phyloP scores from a whole-genome alignment of 2,888 invertebrate genomes.

The Epistrophella euchroma region DNA sequence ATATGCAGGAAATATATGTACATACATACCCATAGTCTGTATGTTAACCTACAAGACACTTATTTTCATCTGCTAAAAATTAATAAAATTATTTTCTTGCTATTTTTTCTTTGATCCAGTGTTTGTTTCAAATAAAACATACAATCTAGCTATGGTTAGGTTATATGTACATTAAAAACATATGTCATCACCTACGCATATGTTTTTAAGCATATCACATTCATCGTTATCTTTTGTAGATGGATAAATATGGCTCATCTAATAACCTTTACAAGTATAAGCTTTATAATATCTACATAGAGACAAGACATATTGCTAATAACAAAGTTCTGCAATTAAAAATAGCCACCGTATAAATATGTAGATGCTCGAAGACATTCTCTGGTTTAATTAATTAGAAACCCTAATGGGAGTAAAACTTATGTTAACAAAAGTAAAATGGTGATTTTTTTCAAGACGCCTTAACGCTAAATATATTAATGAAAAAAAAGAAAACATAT shows the following conservation, averaged over 20 bases:
- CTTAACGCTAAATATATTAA: slow-evolving; percentile 17
- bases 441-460: slow-evolving; percentile 9
- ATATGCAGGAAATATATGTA: too few relatives aligned
- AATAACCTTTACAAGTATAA: background rate
- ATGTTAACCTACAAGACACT: background rate
- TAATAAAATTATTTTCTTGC: slow-evolving; percentile 6
- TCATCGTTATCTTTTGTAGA: background rate
- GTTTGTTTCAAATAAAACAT: background rate
- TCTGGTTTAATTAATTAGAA: slow-evolving; percentile 38
- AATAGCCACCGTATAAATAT: background rate
- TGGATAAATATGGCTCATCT: slow-evolving; percentile 5
- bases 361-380: background rate
- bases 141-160: background rate
- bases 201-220: background rate
- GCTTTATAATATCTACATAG: slow-evolving; percentile 2
- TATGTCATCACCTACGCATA: slow-evolving; percentile 1
- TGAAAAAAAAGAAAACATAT: background rate
- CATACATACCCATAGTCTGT: background rate
- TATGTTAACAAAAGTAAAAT: slow-evolving; percentile 9
- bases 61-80: slow-evolving; percentile 19
- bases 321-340: slow-evolving; percentile 9
- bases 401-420: slow-evolving; percentile 19
- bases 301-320: slow-evolving; percentile 1
- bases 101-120: background rate
- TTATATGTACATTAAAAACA: slow-evolving; percentile 24